Evolutionary conservation across 2,888 invertebrate genomes (phyloP), one percentile per base, ranked within the genome.

Genomic region (Metalampra italica): DNA sequence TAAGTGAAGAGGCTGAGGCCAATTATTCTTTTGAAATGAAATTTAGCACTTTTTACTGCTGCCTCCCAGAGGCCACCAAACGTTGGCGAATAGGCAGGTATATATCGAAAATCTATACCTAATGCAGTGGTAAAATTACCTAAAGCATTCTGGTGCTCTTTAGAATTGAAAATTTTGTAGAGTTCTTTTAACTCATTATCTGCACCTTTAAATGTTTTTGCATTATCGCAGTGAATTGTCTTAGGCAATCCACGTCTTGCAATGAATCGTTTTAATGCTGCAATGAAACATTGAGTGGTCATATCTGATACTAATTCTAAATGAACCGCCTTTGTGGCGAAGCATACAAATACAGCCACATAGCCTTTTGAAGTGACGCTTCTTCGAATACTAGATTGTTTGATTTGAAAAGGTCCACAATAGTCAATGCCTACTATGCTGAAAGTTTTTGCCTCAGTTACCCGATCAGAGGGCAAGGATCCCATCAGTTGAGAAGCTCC

Each of bases 41-140:
- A 52, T 49, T 49, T 52, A 12, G 49, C 49, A 42, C 29, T 15
- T 52, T 48, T 43, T 1, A 59, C 48, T 0, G 46, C 53, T 5
- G 53, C 47, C 41, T 56, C 59, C 43, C 45, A 56, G 0, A 56
- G n/a, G 8, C 52, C 53, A 15, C 53, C 54, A 22, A 54, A 54
- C 29, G 46, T 50, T 4, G 56, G 58, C 9, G 51, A 32, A 32
- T 52, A 53, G 8, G 50, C 40, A 11, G 56, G 55, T 7, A 46
- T 43, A 29, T 55, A 59, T 8, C 34, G 37, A 43, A 54, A 60
- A 3, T 38, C 5, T 9, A 48, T 48, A 9, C 43, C 43, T 12
- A 39, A 36, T 3, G 1, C 0, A 1, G 37, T 1, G 3, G 29
- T 1, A 13, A 13, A 45, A 38, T 37, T 12, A 7, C 0, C 1